Evolutionary conservation across 2,888 invertebrate species (phyloP).

Genomic region (Chrysotoxum bicinctum): DNA sequence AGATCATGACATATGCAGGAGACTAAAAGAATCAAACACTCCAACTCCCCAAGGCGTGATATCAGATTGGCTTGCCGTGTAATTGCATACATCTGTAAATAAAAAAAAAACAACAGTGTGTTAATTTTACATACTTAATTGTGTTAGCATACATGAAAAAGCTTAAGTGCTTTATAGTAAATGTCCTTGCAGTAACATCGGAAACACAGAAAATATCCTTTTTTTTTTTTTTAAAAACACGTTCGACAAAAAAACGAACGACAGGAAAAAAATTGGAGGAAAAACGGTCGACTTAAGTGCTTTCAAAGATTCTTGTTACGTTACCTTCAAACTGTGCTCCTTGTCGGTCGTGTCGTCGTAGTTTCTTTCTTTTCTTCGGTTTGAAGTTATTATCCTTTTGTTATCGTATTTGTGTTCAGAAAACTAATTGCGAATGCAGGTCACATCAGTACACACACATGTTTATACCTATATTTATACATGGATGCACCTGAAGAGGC

Average conservation of each 20-base stretch:
- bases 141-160: conserved; percentile 2
- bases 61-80: conserved; percentile 88
- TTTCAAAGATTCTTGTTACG: conserved; percentile 51
- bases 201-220: not conserved
- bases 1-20: conserved; percentile 92
- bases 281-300: conserved; percentile 51
- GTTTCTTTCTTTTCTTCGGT: conserved; percentile 27
- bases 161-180: conserved; percentile 14
- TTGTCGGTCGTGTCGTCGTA: conserved; percentile 10
- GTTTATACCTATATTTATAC: not conserved
- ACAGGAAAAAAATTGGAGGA: not conserved
- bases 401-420: conserved; percentile 44
- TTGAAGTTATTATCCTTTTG: conserved; percentile 63
- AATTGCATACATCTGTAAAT: conserved; percentile 89
- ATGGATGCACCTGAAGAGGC: conserved; percentile 28
- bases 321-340: conserved; percentile 24
- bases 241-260: conserved; percentile 7
- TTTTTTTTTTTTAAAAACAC: not conserved
- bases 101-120: not conserved
- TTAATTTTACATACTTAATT: conserved; percentile 37
- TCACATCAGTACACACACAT: conserved; percentile 32
- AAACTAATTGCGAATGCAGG: conserved; percentile 64
- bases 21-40: conserved; percentile 89
- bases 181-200: conserved; percentile 43
- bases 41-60: conserved; percentile 87